Evolutionary conservation across 2,797 vertebrate genomes (phyloP).

Genomic region (Caiman crocodilus): DNA sequence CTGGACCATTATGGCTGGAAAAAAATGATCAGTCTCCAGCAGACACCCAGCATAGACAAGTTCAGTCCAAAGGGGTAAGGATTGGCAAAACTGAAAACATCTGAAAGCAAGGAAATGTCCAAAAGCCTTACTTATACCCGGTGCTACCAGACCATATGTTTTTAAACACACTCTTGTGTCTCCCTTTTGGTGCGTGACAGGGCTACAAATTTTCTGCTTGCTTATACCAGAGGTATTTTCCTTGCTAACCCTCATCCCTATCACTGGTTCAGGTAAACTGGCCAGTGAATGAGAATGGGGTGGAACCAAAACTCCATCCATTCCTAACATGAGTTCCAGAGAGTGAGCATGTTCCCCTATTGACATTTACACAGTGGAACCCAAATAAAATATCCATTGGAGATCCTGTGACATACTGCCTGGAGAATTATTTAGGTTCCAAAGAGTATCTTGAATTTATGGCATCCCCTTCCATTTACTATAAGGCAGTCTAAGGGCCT

Average conservation of each 20-base stretch:
- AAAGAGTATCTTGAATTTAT: too few species aligned
- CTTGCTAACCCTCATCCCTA: background rate
- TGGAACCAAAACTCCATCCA: background rate
- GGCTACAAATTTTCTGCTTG: background rate
- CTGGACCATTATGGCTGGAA: background rate
- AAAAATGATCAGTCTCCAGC: background rate
- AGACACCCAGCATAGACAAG: background rate
- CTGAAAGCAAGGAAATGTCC: background rate
- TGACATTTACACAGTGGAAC: background rate
- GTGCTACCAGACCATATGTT: background rate
- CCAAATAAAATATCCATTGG: background rate
- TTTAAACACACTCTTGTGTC: background rate
- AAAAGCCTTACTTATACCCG: background rate
- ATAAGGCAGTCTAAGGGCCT: too few species aligned
- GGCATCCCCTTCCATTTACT: too few species aligned
- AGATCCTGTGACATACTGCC: too few species aligned
- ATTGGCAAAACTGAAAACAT: background rate
- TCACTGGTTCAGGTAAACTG: background rate
- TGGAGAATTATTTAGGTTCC: too few species aligned
- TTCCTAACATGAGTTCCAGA: background rate
- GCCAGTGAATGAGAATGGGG: background rate
- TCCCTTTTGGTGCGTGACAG: background rate
- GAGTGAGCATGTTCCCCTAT: background rate
- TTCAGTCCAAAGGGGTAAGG: background rate
- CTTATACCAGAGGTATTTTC: background rate